Evolutionary conservation across 2,797 vertebrate genomes (phyloP).

Genomic region (Falco rusticolus): DNA sequence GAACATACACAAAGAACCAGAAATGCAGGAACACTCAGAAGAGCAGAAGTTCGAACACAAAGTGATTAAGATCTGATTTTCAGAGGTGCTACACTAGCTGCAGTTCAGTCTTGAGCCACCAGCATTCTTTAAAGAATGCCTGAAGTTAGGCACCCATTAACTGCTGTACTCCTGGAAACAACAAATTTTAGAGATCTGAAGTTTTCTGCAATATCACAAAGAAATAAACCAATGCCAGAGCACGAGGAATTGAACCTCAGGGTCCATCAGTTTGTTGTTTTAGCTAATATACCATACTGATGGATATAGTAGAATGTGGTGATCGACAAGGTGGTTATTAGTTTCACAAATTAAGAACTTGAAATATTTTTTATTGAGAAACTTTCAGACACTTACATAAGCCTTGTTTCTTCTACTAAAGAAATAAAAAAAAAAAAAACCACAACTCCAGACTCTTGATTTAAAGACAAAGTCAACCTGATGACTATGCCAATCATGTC

Average conservation of each 20-base stretch:
- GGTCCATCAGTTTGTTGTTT: neutral
- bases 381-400: neutral
- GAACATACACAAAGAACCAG: neutral
- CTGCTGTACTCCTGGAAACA: neutral
- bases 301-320: neutral
- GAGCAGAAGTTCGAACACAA: neutral
- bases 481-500: neutral
- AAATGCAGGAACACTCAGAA: neutral
- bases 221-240: neutral
- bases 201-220: neutral
- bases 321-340: neutral
- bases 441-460: neutral
- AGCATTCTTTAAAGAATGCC: neutral
- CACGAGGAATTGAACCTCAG: neutral
- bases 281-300: neutral
- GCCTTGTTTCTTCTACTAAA: neutral
- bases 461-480: neutral
- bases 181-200: neutral
- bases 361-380: neutral
- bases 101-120: neutral
- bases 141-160: neutral
- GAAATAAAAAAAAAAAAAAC: neutral
- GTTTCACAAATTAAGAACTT: neutral
- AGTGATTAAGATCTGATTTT: neutral
- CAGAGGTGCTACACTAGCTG: neutral